phyloP scores from a whole-genome alignment of 1,140 invertebrate species.

The Eurytemora carolleeae region DNA sequence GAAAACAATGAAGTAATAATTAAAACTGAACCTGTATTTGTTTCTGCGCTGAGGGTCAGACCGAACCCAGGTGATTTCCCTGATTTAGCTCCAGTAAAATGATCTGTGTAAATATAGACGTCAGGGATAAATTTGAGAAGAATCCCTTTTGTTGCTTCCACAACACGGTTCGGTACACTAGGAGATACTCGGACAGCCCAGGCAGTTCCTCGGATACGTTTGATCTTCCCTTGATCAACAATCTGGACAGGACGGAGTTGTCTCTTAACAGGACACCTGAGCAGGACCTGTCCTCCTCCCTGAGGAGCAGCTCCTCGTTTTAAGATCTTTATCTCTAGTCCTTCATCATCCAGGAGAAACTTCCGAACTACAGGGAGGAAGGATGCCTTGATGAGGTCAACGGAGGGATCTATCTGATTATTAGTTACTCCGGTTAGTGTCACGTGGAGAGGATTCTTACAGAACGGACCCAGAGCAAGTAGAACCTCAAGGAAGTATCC shows the following conservation, averaged over 20 bases:
- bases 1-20: no score
- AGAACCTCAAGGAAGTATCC: constrained; percentile 81
- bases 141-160: constrained; percentile 74
- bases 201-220: constrained; percentile 70
- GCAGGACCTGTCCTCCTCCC: constrained; percentile 74
- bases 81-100: constrained; percentile 55
- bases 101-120: constrained; percentile 84
- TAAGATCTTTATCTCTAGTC: constrained; percentile 58
- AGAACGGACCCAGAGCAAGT: constrained; percentile 76
- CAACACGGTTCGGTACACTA: constrained; percentile 66
- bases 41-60: constrained; percentile 73
- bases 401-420: constrained; percentile 51
- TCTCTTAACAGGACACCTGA: constrained; percentile 58
- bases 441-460: constrained; percentile 63
- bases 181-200: constrained; percentile 76
- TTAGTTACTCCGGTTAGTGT: constrained; percentile 74
- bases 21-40: constrained; percentile 45
- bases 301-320: constrained; percentile 62
- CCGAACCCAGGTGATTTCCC: constrained; percentile 52
- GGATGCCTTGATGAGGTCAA: constrained; percentile 61
- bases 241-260: constrained; percentile 42
- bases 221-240: constrained; percentile 53
- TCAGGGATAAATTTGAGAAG: constrained; percentile 81
- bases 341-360: constrained; percentile 71
- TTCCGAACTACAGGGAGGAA: constrained; percentile 56